Conservation (phyloP, 1,140 invertebrate genomes). For the Mesaphorura yosii region DNA sequence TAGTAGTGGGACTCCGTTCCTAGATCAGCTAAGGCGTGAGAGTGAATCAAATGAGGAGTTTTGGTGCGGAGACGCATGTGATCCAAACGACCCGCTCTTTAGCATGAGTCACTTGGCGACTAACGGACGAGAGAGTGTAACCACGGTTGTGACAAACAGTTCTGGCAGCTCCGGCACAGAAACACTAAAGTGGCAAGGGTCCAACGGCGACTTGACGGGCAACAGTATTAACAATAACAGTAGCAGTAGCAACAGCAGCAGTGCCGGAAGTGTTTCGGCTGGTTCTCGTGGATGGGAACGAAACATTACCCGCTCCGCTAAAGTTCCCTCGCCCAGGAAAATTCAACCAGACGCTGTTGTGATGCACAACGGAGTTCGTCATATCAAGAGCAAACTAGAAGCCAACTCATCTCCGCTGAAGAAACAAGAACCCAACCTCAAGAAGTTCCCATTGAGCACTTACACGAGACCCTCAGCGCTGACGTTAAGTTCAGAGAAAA, state of each 20-base stretch:
- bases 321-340: constrained; percentile 64
- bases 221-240: constrained; percentile 45
- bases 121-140: constrained; percentile 55
- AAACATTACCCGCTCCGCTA: constrained; percentile 63
- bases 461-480: constrained; percentile 32
- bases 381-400: constrained; percentile 14
- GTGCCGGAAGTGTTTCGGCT: no score
- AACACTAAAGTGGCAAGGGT: constrained; percentile 69
- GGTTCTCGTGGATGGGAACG: constrained; percentile 31
- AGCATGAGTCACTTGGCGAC: constrained; percentile 10
- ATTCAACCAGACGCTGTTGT: constrained; percentile 50
- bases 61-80: constrained; percentile 16
- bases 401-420: not conserved
- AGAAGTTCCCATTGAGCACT: constrained; percentile 33
- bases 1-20: constrained; percentile 53
- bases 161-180: constrained; percentile 55
- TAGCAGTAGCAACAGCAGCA: constrained; percentile 35
- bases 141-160: constrained; percentile 41
- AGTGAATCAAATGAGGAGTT: constrained; percentile 29
- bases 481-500: not conserved
- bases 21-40: constrained; percentile 48
- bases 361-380: constrained; percentile 7
- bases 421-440: constrained; percentile 24
- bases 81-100: constrained; percentile 22
- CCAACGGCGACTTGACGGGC: constrained; percentile 61